Evolutionary conservation across 2,113 vertebrate species (phyloP), one percentile per base, ranked within the genome.

Genomic region (Strigops habroptila): DNA sequence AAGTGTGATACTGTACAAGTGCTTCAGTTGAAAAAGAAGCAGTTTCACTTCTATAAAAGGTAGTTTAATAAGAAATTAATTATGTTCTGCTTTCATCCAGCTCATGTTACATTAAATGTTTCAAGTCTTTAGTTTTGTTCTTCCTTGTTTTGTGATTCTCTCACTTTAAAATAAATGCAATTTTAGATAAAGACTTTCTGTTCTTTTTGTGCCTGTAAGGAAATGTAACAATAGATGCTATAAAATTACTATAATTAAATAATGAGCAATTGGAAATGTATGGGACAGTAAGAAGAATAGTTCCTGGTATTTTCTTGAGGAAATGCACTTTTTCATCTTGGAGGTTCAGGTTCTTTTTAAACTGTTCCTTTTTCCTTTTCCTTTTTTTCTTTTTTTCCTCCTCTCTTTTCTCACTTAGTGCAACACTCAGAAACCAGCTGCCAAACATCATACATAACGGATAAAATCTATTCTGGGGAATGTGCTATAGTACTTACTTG

Each of bases 381-480:
- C 2, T 1, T 8, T 11, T 4, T 10, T 7, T 12, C 6, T 13
- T 6, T 25, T 24, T 35, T 33, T 16, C 19, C 55, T 23, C 21
- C 21, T 24, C 22, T 46, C 10, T 39, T 48, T 43, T 18, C 5
- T 11, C 10, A 19, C 13, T 74, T 39, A 35, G 11, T 27, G 18
- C 37, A 86, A 64, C 21, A 68, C 25, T 53, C n/a, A 25, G 39
- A 79, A 52, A 88, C 18, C 91, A 94, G 92, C 80, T 95, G 88
- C 81, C 44, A 91, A 92, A 59, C 49, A 87, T 19, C 49, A 87
- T 19, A 35, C 44, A 65, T 2, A 11, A 69, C 46, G 46, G 48
- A 89, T 92, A 85, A 87, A 96, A 96, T 92, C 86, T 93, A 86
- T 94, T 90, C 80, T 77, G 48, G 57, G 76, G 69, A 96, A 91